Conservation (phyloP, 23 tunicate genomes). For the Styela clava region DNA sequence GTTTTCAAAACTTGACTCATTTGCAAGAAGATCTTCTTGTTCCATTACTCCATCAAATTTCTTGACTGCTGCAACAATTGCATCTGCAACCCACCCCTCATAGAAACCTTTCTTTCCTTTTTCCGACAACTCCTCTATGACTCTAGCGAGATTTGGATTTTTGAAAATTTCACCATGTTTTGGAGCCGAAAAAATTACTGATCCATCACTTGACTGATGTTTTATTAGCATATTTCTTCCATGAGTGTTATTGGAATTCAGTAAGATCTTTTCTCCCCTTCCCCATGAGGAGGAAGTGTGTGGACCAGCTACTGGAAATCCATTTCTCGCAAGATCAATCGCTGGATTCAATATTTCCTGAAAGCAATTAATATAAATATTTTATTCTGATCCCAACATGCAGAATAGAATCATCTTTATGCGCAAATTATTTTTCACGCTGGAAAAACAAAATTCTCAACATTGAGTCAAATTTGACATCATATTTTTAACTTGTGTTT, state of each 20-base stretch:
- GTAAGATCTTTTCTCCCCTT: neutral
- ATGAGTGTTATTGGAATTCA: slow-evolving; percentile 22
- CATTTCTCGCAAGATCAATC: slow-evolving; percentile 57
- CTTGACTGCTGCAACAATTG: slow-evolving; percentile 51
- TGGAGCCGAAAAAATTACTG: slow-evolving; percentile 38
- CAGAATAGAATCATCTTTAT: too few relatives aligned
- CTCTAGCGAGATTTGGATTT: slow-evolving; percentile 73
- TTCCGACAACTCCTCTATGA: slow-evolving; percentile 45
- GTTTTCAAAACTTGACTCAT: slow-evolving; percentile 45
- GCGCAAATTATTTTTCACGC: too few relatives aligned
- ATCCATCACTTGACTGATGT: slow-evolving; percentile 18
- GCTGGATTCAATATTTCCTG: slow-evolving; percentile 58
- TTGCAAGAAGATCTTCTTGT: slow-evolving; percentile 44
- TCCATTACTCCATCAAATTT: slow-evolving; percentile 55
- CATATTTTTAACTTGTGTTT: too few relatives aligned
- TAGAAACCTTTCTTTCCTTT: slow-evolving; percentile 87
- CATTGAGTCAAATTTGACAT: too few relatives aligned
- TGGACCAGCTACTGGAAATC: slow-evolving; percentile 81
- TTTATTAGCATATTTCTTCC: slow-evolving; percentile 47
- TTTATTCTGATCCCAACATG: too few relatives aligned
- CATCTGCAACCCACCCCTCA: slow-evolving; percentile 89
- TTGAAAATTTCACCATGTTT: slow-evolving; percentile 51
- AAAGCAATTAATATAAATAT: neutral
- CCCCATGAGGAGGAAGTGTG: slow-evolving; percentile 47
- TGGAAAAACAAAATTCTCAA: too few relatives aligned